Percentiles rank a stretch among this genome's conserved stretches.
Conservation (phyloP, 2,888 invertebrate species). For the Plusia festucae region DNA sequence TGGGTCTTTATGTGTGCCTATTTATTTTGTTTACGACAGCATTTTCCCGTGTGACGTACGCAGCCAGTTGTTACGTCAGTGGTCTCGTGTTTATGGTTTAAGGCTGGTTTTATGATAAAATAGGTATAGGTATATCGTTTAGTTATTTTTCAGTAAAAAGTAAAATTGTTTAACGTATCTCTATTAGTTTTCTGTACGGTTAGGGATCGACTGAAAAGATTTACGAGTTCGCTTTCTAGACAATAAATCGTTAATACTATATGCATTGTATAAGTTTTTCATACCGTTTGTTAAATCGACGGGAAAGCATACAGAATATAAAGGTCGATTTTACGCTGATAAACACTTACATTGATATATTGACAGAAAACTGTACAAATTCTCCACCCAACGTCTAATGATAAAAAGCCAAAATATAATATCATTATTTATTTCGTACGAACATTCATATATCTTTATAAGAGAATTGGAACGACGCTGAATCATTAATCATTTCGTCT, state of each 20-base stretch:
- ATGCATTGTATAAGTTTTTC: not conserved
- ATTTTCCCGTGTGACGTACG: conserved; percentile 5
- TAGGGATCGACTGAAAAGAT: too few relatives aligned
- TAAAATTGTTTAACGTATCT: too few relatives aligned
- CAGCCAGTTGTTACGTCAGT: not conserved
- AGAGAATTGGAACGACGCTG: conserved; percentile 27
- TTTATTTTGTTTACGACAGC: conserved; percentile 11
- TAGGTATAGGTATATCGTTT: not conserved
- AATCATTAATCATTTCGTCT: conserved; percentile 32
- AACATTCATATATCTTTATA: conserved; percentile 20
- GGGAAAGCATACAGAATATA: not conserved
- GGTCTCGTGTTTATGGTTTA: not conserved
- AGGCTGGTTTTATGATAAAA: not conserved
- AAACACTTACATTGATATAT: not conserved
- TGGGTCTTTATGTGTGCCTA: conserved; percentile 15
- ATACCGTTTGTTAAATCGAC: not conserved
- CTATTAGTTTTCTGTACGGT: too few relatives aligned
- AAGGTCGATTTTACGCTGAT: not conserved
- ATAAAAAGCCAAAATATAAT: conserved; percentile 20
- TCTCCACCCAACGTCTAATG: not conserved
- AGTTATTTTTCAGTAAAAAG: not conserved
- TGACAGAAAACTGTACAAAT: conserved; percentile 2
- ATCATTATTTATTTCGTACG: conserved; percentile 18
- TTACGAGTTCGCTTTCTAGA: not conserved
- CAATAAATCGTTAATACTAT: not conserved